Percentiles rank a stretch among this genome's conserved stretches.
Conservation (phyloP, 2,113 vertebrate species). For the Fukomys damarensis region DNA sequence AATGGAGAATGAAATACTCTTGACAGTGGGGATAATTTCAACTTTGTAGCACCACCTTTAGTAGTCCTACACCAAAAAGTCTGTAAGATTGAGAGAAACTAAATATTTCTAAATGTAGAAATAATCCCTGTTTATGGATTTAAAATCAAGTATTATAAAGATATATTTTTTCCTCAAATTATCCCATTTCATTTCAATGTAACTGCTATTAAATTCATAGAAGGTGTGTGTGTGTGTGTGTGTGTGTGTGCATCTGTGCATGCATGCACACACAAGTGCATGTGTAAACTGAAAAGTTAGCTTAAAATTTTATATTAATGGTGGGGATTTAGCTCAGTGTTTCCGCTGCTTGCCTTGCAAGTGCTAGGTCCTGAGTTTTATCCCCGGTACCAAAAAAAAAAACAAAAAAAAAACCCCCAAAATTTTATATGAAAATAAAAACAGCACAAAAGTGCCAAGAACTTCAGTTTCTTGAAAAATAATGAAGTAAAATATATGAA, state of each 20-base stretch:
- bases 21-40: not conserved
- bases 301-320: slow-evolving; percentile 24
- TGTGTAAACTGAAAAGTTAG: not conserved
- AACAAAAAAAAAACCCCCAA: no score
- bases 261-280: not conserved
- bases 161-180: not conserved
- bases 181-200: not conserved
- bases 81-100: not conserved
- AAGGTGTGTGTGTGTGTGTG: not conserved
- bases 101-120: not conserved
- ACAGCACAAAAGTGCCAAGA: not conserved
- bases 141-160: not conserved
- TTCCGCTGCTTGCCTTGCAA: no score
- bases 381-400: no score
- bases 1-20: not conserved
- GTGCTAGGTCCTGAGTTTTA: no score
- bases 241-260: fast-evolving
- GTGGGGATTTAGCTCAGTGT: no score
- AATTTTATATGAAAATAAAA: not conserved
- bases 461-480: not conserved
- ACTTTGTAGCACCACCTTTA: not conserved
- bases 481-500: not conserved
- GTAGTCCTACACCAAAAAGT: not conserved
- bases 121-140: not conserved
- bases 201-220: not conserved